Evolutionary conservation across 2,797 vertebrate species (phyloP).

Genomic region (Galago senegalensis): DNA sequence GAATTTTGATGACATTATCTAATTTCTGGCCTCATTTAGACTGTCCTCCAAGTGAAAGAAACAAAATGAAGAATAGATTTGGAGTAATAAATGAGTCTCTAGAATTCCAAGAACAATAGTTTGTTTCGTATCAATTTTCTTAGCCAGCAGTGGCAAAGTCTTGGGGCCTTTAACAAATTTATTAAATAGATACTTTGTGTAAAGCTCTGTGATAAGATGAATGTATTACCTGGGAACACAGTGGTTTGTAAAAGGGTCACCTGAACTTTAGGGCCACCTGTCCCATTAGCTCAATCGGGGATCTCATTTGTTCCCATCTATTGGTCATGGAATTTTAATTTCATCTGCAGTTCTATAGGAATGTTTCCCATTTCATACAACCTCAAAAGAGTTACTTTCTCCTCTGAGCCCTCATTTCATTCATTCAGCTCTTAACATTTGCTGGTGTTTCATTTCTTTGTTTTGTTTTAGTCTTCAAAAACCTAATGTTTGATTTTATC

Average conservation of each 20-base stretch:
- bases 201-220: conserved; percentile 49
- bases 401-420: conserved; percentile 30
- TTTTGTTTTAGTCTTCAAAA: conserved; percentile 46
- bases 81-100: conserved; percentile 45
- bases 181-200: conserved; percentile 11
- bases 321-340: conserved; percentile 36
- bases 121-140: conserved; percentile 51
- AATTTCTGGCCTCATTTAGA: conserved; percentile 8
- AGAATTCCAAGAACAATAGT: conserved; percentile 47
- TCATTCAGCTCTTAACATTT: conserved; percentile 26
- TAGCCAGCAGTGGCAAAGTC: not conserved
- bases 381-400: not conserved
- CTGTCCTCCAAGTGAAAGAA: not conserved
- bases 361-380: not conserved
- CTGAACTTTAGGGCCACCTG: not conserved
- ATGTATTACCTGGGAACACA: conserved; percentile 5
- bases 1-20: conserved; percentile 56
- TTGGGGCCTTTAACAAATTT: conserved; percentile 50
- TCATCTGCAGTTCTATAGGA: not conserved
- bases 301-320: conserved; percentile 9
- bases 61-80: not conserved
- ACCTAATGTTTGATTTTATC: conserved; percentile 61
- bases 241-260: not conserved
- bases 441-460: conserved; percentile 36
- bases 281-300: conserved; percentile 1